These are phyloP conservation scores for Battus philenor DNA, from an alignment of 1,140 invertebrate species.

Conservation along the genomic window DNA sequence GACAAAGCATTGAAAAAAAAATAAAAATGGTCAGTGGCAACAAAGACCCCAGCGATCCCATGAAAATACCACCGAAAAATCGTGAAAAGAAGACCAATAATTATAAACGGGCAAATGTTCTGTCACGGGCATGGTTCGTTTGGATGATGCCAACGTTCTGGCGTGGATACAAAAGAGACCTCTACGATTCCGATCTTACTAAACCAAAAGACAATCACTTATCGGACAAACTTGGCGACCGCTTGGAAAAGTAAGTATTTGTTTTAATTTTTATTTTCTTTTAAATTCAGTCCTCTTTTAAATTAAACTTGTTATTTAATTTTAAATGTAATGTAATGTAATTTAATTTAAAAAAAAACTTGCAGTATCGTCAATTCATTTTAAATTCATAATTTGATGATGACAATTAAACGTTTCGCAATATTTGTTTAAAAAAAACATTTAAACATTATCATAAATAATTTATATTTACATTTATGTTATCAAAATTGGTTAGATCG, in stretches of 20 bases:
- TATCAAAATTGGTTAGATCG: too few relatives aligned
- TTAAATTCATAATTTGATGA: too few relatives aligned
- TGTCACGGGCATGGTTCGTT: constrained; percentile 72
- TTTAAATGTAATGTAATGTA: too few relatives aligned
- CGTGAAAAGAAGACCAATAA: constrained; percentile 67
- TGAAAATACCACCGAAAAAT: constrained; percentile 62
- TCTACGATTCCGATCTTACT: constrained; percentile 83
- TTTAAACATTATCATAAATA: too few relatives aligned
- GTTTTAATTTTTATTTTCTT: background rate
- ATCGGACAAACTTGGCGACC: constrained; percentile 78
- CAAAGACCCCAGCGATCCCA: constrained; percentile 51
- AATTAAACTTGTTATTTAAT: too few relatives aligned
- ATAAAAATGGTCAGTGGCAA: constrained; percentile 70
- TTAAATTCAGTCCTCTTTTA: background rate
- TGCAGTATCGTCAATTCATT: too few relatives aligned
- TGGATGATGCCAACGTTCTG: constrained; percentile 82
- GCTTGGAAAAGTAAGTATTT: constrained; percentile 78
- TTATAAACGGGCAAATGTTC: constrained; percentile 54
- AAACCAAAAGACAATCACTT: constrained; percentile 78
- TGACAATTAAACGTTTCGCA: too few relatives aligned
- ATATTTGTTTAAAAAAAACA: too few relatives aligned
- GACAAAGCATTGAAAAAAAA: constrained; percentile 21
- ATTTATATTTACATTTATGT: too few relatives aligned
- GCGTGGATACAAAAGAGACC: constrained; percentile 80
- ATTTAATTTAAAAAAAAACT: too few relatives aligned